Evolutionary conservation across 1,140 invertebrate genomes (phyloP), one percentile per base, ranked within the genome.

Genomic region (Zaprionus vittiger): DNA sequence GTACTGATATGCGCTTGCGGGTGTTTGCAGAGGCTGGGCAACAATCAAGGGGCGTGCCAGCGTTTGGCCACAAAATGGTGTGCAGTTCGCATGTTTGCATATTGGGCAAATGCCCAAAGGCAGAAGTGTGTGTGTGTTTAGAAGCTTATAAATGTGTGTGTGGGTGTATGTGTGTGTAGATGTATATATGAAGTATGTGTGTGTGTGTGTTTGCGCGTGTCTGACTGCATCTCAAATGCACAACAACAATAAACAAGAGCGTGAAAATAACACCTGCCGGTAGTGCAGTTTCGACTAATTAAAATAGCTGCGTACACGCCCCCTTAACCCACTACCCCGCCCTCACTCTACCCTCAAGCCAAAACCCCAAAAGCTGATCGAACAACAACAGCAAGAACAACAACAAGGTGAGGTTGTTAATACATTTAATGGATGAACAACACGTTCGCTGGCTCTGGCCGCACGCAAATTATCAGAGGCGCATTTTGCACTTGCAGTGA

Each of bases 251-350:
- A 22, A 77, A 73, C 56, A 73, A n/a, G 37, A 75, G 73, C 83
- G 67, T 71, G 80, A 83, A 84, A 68, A 72, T 61, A 83, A 78
- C 84, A 87, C 83, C 84, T 89, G 84, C 74, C 68, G 4, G 41
- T 44, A 78, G 4, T 54, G 67, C 75, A 49, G 55, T 55, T 55
- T 67, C 24, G 57, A 68, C 84, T 87, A 89, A 87, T 87, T 87
- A 89, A 89, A 81, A 83, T 89, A 65, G 52, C 71, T 79, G 65
- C 37, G 64, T 54, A 7, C 4, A 24, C 20, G 22, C 20, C 47
- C 47, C 4, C 59, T 37, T 15, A 14, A 7, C 9, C 4, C 57
- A 17, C 3, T 5, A 6, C 4, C 14, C 56, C 14, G 20, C 20
- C 38, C 4, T 2, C 14, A 4, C 17, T 31, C 17, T 37, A 34